phyloP scores from a whole-genome alignment of 35 echinoderm and acorn worm species.

The Hemicentrotus pulcherrimus region DNA sequence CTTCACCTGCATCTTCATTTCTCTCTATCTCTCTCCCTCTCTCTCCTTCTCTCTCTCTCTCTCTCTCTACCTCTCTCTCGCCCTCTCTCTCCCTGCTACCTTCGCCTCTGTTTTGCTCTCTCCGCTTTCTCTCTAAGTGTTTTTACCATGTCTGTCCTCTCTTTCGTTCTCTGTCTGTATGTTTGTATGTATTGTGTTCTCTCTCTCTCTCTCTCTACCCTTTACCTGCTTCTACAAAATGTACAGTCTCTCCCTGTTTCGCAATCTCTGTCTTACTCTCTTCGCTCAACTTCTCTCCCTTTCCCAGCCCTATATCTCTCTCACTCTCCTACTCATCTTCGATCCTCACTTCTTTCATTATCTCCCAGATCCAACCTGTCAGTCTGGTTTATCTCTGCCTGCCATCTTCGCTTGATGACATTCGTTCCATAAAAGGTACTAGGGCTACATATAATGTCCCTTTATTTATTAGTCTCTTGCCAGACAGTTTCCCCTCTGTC shows the following conservation, averaged over 20 bases:
- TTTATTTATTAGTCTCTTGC: slow-evolving; percentile 19
- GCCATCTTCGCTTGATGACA: slow-evolving; percentile 8
- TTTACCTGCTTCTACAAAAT: too few relatives aligned
- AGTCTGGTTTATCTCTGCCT: neutral
- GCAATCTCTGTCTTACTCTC: too few relatives aligned
- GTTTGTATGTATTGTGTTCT: too few relatives aligned
- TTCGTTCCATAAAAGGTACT: slow-evolving; percentile 18
- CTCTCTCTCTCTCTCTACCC: too few relatives aligned
- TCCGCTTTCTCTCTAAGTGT: too few relatives aligned
- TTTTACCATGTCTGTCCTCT: too few relatives aligned
- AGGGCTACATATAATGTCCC: neutral
- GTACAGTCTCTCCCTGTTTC: too few relatives aligned
- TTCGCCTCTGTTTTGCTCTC: too few relatives aligned
- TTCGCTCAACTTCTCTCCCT: too few relatives aligned
- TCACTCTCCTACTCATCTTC: neutral
- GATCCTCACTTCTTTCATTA: slow-evolving; percentile 4
- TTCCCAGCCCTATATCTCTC: neutral
- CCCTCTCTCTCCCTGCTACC: too few relatives aligned
- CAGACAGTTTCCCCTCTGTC: slow-evolving; percentile 11
- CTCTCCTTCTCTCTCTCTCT: neutral
- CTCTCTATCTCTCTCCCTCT: neutral
- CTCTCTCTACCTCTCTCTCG: too few relatives aligned
- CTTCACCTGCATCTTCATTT: neutral
- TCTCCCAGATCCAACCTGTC: neutral
- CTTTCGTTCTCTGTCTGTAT: too few relatives aligned